A percentile compares a stretch with the other conserved stretches of the same genome.
Evolutionary conservation across 1,140 invertebrate genomes (phyloP).

Genomic region (Musca vetustissima): DNA sequence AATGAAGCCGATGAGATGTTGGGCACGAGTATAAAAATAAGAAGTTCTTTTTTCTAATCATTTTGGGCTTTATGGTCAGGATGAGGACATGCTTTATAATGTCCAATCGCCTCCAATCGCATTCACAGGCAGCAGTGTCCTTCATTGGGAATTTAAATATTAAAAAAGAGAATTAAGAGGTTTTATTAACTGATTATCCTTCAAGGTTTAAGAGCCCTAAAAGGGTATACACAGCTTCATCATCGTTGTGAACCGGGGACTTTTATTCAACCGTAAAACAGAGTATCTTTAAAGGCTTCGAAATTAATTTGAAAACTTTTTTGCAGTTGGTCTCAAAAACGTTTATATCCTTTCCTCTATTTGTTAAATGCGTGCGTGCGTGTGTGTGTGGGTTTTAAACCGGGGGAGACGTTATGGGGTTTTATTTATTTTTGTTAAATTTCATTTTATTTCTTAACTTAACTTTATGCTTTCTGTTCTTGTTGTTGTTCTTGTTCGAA

Average conservation of each 20-base stretch:
- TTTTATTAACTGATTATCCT: constrained; percentile 22
- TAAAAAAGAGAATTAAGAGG: background rate
- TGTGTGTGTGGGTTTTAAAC: background rate
- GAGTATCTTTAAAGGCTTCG: constrained; percentile 17
- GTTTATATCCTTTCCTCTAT: constrained; percentile 7
- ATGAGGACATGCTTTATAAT: no score
- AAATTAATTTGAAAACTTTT: constrained; percentile 24
- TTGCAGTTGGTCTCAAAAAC: background rate
- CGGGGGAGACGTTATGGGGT: background rate
- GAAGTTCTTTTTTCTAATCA: constrained; percentile 1
- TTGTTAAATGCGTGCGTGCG: background rate
- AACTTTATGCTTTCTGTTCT: background rate
- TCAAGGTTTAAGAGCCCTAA: background rate
- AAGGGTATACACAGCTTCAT: background rate
- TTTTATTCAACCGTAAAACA: constrained; percentile 9
- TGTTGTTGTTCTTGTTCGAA: background rate
- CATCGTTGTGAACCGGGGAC: no score
- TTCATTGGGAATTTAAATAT: no score
- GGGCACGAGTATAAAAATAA: no score
- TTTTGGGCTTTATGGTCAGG: background rate
- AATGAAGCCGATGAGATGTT: background rate
- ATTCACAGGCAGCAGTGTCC: no score
- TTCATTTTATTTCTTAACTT: constrained; percentile 18
- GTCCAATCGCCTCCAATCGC: no score
- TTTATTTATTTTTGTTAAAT: constrained; percentile 16